Evolutionary conservation across 2,113 vertebrate species (phyloP).

Genomic region (Gracilinanus agilis): DNA sequence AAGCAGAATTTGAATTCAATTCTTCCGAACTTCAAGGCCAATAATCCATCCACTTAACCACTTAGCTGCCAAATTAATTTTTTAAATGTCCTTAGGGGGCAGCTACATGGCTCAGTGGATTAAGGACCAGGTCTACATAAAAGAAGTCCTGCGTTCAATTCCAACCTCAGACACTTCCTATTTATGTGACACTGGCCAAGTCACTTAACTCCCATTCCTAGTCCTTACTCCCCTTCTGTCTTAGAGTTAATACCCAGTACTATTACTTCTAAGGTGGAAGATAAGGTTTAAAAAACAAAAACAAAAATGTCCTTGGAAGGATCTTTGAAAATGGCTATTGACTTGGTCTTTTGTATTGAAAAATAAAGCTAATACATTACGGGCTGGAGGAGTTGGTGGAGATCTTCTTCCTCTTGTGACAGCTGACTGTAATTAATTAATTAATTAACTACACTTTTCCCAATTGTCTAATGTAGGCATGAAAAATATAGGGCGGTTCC

Average conservation of each 20-base stretch:
- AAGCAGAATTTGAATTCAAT: neutral
- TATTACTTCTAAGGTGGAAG: no score
- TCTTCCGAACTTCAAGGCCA: neutral
- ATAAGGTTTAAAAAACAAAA: no score
- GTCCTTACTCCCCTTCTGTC: no score
- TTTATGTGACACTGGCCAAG: no score
- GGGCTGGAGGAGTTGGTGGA: neutral
- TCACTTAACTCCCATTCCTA: no score
- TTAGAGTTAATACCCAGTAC: no score
- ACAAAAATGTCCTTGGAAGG: neutral
- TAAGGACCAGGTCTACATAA: no score
- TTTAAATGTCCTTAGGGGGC: no score
- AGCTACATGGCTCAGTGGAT: no score
- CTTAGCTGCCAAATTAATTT: neutral
- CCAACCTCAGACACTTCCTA: no score
- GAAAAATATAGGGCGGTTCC: constrained; percentile 38
- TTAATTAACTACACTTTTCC: constrained; percentile 36
- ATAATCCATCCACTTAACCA: neutral
- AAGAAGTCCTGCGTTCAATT: no score
- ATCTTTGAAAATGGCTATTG: neutral
- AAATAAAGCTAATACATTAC: neutral
- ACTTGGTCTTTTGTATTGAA: neutral
- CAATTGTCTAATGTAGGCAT: constrained; percentile 51
- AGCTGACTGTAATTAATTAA: constrained; percentile 52
- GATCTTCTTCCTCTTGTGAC: constrained; percentile 43